Evolutionary conservation across 2,113 vertebrate species (phyloP).

Genomic region (Ophthalmolycus amberensis): DNA sequence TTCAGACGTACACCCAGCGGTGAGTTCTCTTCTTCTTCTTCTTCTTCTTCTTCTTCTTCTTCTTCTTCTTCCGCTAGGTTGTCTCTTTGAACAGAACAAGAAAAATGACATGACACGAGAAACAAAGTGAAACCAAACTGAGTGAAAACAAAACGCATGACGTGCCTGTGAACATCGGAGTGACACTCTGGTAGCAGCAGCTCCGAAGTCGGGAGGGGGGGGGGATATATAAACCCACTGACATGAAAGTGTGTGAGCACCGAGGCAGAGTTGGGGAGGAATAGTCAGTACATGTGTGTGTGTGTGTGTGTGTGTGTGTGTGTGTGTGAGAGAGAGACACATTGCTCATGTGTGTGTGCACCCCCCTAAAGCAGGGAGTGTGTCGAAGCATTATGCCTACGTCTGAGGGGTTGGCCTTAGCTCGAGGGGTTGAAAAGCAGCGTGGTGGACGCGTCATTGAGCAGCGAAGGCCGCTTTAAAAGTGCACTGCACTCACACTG

Average conservation of each 20-base stretch:
- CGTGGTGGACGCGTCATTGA: constrained; percentile 66
- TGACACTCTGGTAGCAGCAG: constrained; percentile 58
- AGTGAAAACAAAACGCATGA: constrained; percentile 69
- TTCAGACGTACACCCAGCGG: constrained; percentile 16
- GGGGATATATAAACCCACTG: constrained; percentile 51
- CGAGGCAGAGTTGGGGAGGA: constrained; percentile 58
- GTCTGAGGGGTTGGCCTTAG: constrained; percentile 65
- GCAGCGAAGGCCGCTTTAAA: constrained; percentile 61
- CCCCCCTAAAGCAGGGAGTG: constrained; percentile 34
- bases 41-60: background rate
- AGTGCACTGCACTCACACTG: constrained; percentile 42
- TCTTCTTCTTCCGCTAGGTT: background rate
- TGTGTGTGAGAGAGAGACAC: constrained; percentile 1
- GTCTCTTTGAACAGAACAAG: constrained; percentile 61
- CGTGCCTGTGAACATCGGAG: constrained; percentile 68
- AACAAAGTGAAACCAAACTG: constrained; percentile 66
- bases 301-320: background rate
- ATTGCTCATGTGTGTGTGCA: constrained; percentile 26
- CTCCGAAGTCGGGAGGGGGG: constrained; percentile 38
- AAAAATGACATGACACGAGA: constrained; percentile 57
- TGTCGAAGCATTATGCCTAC: constrained; percentile 59
- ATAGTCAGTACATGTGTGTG: constrained; percentile 27
- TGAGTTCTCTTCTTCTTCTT: background rate
- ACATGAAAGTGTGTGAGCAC: constrained; percentile 64
- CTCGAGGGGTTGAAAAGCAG: constrained; percentile 64